phyloP scores from a whole-genome alignment of 2,888 invertebrate species.

The Athalia circularis region DNA sequence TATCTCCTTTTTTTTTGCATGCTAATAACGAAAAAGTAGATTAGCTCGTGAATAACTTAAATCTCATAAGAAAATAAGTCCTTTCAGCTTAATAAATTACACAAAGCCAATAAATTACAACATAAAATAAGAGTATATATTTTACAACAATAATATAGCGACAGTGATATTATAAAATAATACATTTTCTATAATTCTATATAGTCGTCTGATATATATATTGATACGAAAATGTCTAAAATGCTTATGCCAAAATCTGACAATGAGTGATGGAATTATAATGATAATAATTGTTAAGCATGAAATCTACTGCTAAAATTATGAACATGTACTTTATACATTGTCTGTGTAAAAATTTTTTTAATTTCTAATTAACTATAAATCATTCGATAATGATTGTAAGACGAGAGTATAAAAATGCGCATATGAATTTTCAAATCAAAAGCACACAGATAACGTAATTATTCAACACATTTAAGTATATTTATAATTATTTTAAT shows the following conservation, averaged over 20 bases:
- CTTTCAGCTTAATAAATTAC: slow-evolving; percentile 9
- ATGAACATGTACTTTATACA: slow-evolving; percentile 28
- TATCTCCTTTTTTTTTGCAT: not conserved
- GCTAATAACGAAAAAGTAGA: not conserved
- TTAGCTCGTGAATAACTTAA: not conserved
- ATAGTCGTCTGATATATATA: slow-evolving; percentile 25
- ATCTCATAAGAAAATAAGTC: not conserved
- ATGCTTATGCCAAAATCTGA: slow-evolving; percentile 24
- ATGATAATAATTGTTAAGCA: slow-evolving; percentile 25
- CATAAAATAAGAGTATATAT: slow-evolving; percentile 44
- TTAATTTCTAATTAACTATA: slow-evolving; percentile 11
- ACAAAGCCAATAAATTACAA: slow-evolving; percentile 31
- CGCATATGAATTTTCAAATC: not conserved
- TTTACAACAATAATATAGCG: slow-evolving; percentile 33
- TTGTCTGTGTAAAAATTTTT: slow-evolving; percentile 16
- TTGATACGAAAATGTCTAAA: slow-evolving; percentile 14
- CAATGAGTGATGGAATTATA: slow-evolving; percentile 12
- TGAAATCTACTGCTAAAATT: slow-evolving; percentile 18
- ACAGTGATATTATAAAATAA: slow-evolving; percentile 37
- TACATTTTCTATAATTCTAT: slow-evolving; percentile 29
- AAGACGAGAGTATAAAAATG: slow-evolving; percentile 29
- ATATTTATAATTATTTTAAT: slow-evolving; percentile 18
- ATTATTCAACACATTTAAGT: not conserved
- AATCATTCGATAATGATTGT: slow-evolving; percentile 8
- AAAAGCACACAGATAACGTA: slow-evolving; percentile 18